Conservation (phyloP, 2,113 vertebrate genomes). For the Oriolus oriolus region DNA sequence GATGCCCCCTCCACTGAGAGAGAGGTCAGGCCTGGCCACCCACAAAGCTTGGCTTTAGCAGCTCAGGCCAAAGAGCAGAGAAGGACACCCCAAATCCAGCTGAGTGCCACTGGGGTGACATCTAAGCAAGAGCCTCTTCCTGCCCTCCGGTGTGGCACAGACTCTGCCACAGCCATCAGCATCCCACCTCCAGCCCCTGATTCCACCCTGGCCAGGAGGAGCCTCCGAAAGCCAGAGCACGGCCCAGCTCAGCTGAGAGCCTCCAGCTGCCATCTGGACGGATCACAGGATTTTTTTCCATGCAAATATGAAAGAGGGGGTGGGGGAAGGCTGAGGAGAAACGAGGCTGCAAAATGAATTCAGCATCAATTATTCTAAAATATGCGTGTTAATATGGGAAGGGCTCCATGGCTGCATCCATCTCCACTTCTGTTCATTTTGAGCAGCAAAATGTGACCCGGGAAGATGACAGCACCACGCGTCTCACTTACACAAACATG, state of each 20-base stretch:
- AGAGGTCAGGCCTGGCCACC: background rate
- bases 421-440: slow-evolving; percentile 11
- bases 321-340: slow-evolving; percentile 35
- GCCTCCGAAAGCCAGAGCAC: background rate
- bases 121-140: background rate
- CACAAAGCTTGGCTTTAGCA: background rate
- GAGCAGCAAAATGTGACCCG: slow-evolving; percentile 34
- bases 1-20: background rate
- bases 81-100: background rate
- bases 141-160: background rate
- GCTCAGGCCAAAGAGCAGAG: background rate
- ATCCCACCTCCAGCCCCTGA: background rate
- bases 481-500: slow-evolving; percentile 4
- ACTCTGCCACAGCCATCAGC: fast-evolving
- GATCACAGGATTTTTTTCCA: slow-evolving; percentile 2
- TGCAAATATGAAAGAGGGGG: background rate
- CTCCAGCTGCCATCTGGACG: slow-evolving; percentile 54
- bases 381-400: slow-evolving; percentile 52
- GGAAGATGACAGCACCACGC: slow-evolving; percentile 47
- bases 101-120: fast-evolving
- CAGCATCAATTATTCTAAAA: slow-evolving; percentile 64
- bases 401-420: slow-evolving; percentile 26
- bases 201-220: background rate
- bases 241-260: slow-evolving; percentile 10
- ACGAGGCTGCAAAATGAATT: slow-evolving; percentile 44